These are phyloP conservation scores for Blastomussa wellsi DNA, from an alignment of 92 coral and sea anemone species.

Conservation along the genomic window DNA sequence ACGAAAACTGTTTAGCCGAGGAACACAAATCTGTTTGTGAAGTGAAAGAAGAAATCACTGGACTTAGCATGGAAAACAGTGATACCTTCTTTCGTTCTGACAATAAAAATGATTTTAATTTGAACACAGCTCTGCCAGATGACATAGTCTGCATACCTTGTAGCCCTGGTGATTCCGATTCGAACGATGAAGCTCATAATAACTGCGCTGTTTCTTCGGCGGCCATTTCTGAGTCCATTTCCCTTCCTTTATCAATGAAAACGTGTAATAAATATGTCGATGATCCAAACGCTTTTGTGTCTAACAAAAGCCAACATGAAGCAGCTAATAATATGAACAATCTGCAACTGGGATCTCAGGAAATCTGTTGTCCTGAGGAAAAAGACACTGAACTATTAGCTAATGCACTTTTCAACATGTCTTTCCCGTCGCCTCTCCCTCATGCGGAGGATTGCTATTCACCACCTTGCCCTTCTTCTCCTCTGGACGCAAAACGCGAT, in stretches of 20 bases:
- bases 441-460: slow-evolving; percentile 38
- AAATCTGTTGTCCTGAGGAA: slow-evolving; percentile 6
- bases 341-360: neutral
- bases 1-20: neutral
- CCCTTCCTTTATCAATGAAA: neutral
- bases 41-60: neutral
- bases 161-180: slow-evolving; percentile 48
- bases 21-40: slow-evolving; percentile 3
- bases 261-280: neutral
- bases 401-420: slow-evolving; percentile 82
- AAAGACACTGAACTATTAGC: slow-evolving; percentile 48
- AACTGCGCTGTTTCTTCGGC: neutral
- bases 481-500: neutral
- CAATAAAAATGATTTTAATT: neutral
- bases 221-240: neutral
- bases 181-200: neutral
- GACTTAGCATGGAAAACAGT: neutral
- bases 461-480: slow-evolving; percentile 77
- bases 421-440: slow-evolving; percentile 67
- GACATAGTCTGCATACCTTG: slow-evolving; percentile 47
- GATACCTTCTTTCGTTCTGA: neutral
- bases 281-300: too few relatives aligned
- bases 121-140: neutral
- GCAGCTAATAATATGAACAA: neutral
- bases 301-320: neutral